phyloP scores from a whole-genome alignment of 1,140 invertebrate genomes.

The Phenacoccus solenopsis region DNA sequence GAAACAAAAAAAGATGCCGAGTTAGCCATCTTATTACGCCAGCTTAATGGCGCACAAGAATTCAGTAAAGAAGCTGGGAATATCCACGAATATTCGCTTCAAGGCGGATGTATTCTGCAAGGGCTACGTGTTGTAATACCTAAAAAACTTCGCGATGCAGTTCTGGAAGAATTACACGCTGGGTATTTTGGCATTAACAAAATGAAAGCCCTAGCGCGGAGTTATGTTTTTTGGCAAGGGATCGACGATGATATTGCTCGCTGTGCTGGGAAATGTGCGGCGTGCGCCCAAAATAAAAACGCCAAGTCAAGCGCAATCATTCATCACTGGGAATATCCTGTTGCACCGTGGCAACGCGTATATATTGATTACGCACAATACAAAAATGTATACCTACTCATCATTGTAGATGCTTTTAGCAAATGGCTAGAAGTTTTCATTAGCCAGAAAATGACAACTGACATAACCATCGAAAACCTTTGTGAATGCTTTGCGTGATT shows the following conservation, averaged over 20 bases:
- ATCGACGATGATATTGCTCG: slow-evolving; percentile 25
- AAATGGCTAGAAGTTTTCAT: slow-evolving; percentile 34
- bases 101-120: background rate
- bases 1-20: background rate
- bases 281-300: background rate
- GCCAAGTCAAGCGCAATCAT: background rate
- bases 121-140: background rate
- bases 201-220: slow-evolving; percentile 20
- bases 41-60: background rate
- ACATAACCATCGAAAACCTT: slow-evolving; percentile 24
- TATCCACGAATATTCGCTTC: slow-evolving; percentile 8
- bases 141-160: background rate
- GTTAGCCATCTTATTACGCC: background rate
- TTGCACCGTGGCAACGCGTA: slow-evolving; percentile 22
- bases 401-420: slow-evolving; percentile 33
- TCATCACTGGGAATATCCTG: slow-evolving; percentile 18
- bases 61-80: too few relatives aligned
- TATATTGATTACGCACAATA: slow-evolving; percentile 30
- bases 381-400: slow-evolving; percentile 28
- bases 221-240: slow-evolving; percentile 23
- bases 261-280: background rate
- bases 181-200: slow-evolving; percentile 22
- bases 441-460: slow-evolving; percentile 17
- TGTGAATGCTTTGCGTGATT: slow-evolving; percentile 25
- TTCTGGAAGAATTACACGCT: slow-evolving; percentile 10